Evolutionary conservation across 2,888 invertebrate genomes (phyloP).

Genomic region (Apantesis nais): DNA sequence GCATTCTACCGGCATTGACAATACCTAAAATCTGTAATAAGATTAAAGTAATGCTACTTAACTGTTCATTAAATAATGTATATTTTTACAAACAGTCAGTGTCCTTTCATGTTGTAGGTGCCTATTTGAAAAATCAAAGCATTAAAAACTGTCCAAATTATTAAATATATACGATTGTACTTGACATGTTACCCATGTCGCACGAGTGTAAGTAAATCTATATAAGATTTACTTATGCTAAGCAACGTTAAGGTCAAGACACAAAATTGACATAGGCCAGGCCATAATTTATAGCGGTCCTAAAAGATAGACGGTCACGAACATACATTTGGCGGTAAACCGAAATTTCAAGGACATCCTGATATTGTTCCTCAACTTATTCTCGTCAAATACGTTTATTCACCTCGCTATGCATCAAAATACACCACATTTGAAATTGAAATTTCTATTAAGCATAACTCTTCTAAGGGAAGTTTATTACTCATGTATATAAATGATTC

Average conservation of each 20-base stretch:
- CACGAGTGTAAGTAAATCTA: not conserved
- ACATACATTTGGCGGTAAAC: slow-evolving; percentile 3
- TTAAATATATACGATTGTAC: not conserved
- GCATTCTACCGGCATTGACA: not conserved
- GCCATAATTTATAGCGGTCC: slow-evolving; percentile 62
- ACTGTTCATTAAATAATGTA: no score
- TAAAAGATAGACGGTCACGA: slow-evolving; percentile 44
- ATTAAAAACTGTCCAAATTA: not conserved
- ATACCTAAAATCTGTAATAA: not conserved
- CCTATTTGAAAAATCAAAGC: not conserved
- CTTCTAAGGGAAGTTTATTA: not conserved
- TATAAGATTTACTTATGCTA: slow-evolving; percentile 4
- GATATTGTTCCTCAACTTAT: not conserved
- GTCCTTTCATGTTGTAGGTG: not conserved
- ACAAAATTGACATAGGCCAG: slow-evolving; percentile 40
- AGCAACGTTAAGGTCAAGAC: slow-evolving; percentile 26
- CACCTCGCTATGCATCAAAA: not conserved
- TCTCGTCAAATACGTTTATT: not conserved
- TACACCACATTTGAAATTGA: not conserved
- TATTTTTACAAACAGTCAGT: no score
- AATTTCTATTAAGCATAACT: not conserved
- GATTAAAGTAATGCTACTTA: no score
- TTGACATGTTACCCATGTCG: slow-evolving; percentile 4
- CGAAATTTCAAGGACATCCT: not conserved
- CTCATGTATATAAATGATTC: not conserved